Evolutionary conservation across 2,888 invertebrate species (phyloP), one percentile per base, ranked within the genome.

Genomic region (Hirtodrosophila cameraria): DNA sequence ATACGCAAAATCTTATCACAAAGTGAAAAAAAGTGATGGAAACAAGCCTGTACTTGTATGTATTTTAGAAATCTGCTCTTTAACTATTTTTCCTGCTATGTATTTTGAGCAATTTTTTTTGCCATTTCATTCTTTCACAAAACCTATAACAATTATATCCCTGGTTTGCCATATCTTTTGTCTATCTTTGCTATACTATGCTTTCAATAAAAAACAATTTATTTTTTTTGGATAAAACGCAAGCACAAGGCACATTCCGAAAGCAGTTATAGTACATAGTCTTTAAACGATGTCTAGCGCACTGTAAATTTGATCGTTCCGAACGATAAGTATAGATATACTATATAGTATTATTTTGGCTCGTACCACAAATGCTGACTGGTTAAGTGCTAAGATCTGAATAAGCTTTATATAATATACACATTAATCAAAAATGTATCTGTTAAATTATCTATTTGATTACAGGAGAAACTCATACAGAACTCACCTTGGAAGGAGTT

Each of bases 401-500:
- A 23, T 30, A 13, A 1, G 8, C 38, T 18, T 9, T 8, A 23
- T 23, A 23, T 23, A 23, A 20, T 20, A 20, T 5, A 23, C 11
- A 8, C 16, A 1, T 33, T n/a, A n/a, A n/a, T n/a, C n/a, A 15
- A 28, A 15, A 27, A 7, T 13, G 50, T 53, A 36, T 38, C 1
- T 36, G 7, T 1, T 39, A 27, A 35, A 48, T 39, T 11, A 8
- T 60, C 13, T 60, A 31, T 41, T 35, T 68, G 42, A 35, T 74
- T 91, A 16, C 92, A 97, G 96, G 96, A 96, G 80, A 95, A 95
- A 78, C 91, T 97, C 41, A 95, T 97, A 75, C 95, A 95, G 15
- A 95, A 94, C 89, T 94, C 95, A 12, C 96, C 96, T 0, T 97
- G 97, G 97, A 96, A 96, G 89, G 97, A 97, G 88, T 97, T 97